Evolutionary conservation across 2,113 vertebrate species (phyloP), one percentile per base, ranked within the genome.

Genomic region (Entomyzon cyanotis): DNA sequence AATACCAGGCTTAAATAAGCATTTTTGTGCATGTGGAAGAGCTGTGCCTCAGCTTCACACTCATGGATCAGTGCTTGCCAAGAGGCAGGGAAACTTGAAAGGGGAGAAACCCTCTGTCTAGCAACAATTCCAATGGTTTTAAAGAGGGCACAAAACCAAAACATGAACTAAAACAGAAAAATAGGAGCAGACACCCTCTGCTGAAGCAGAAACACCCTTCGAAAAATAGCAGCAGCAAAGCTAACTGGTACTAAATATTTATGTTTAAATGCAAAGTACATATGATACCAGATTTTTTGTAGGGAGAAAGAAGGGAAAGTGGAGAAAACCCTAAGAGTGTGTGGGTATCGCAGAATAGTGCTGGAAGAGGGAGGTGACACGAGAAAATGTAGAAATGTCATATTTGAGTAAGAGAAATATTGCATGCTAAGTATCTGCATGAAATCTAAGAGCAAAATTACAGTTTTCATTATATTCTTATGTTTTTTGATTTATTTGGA

Each of bases 11-110:
- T 47, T 27, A 42, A 78, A 23, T 8, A 62, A 35, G 7, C 9
- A 9, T 63, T 52, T 49, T 7, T 62, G 69, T 70, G 65, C 37
- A 2, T 0, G 11, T 39, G 52, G 22, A 33, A 78, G 64, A 53
- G 27, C 53, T 47, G 31, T 22, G 31, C 14, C 35, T 49, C 11
- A 39, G 56, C 60, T 62, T 44, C 22, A 12, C 11, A 27, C 1
- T 2, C n/a, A 2, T 0, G 0, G 24, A 30, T 18, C 19, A 35
- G 0, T 0, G 1, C 68, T 87, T 2, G 0, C 24, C 2, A 2
- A 58, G 50, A 78, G 41, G 35, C 33, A 55, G 39, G 31, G 39
- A 21, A 52, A 67, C 15, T 53, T 22, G 22, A n/a, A 90, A 71
- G 65, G 60, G 49, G 46, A 60, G 42, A 77, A 92, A 46, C 10